These are phyloP conservation scores for Propithecus deckenii DNA, from an alignment of 2,797 vertebrate species.

Conservation along the genomic window DNA sequence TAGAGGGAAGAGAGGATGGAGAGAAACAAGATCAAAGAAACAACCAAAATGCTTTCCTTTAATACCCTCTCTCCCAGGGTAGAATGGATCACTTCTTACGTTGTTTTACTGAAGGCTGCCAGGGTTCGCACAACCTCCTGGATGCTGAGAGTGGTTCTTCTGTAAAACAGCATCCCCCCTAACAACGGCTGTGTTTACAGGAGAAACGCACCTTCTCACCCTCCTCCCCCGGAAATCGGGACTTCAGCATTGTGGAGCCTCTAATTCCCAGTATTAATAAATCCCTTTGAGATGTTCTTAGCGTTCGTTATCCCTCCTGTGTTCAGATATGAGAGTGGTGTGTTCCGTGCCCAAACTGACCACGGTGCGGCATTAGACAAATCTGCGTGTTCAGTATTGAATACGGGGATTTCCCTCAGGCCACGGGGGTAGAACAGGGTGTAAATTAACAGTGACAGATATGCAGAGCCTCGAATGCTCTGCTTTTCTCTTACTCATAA, in stretches of 20 bases:
- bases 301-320: neutral
- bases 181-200: neutral
- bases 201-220: neutral
- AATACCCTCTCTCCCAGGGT: neutral
- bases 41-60: neutral
- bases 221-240: neutral
- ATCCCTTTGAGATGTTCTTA: neutral
- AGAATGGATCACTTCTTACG: neutral
- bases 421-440: neutral
- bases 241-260: neutral
- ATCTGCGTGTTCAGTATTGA: neutral
- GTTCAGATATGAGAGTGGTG: neutral
- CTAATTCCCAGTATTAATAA: neutral
- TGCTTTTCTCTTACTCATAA: neutral
- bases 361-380: neutral
- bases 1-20: neutral
- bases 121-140: neutral
- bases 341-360: neutral
- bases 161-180: neutral
- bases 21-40: neutral
- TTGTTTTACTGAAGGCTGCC: neutral
- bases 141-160: neutral
- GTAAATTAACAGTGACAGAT: neutral
- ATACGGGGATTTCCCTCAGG: neutral
- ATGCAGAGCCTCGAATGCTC: neutral